phyloP scores from a whole-genome alignment of 2,797 vertebrate species.

The Echeneis naucrates region DNA sequence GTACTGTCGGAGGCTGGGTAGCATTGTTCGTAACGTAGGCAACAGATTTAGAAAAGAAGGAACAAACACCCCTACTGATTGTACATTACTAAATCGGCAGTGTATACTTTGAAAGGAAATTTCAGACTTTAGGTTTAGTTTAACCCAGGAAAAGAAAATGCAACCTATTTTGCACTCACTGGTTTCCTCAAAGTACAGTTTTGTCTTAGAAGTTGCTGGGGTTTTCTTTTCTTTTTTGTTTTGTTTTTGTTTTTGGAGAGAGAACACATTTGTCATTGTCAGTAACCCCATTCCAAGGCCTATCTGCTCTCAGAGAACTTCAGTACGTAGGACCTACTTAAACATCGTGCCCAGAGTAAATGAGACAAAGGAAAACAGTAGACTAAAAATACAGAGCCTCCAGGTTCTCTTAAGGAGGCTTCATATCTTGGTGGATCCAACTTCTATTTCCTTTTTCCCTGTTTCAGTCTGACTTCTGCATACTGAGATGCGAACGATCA shows the following conservation, averaged over 20 bases:
- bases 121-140: neutral
- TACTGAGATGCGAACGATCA: slow-evolving; percentile 47
- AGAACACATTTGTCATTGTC: slow-evolving; percentile 7
- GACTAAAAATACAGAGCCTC: slow-evolving; percentile 68
- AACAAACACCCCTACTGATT: neutral
- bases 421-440: slow-evolving; percentile 66
- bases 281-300: slow-evolving; percentile 18
- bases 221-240: neutral
- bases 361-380: slow-evolving; percentile 50
- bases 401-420: slow-evolving; percentile 59
- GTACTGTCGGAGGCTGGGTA: neutral
- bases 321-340: slow-evolving; percentile 36
- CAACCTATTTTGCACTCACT: neutral
- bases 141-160: neutral
- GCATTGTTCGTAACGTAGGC: neutral
- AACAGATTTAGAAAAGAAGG: neutral
- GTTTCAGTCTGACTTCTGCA: too few species aligned
- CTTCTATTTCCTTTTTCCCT: too few species aligned
- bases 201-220: too few species aligned
- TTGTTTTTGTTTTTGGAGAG: neutral
- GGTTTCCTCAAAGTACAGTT: too few species aligned
- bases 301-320: slow-evolving; percentile 30
- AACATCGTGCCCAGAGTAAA: slow-evolving; percentile 50
- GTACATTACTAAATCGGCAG: neutral
- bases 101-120: neutral